phyloP scores from a whole-genome alignment of 2,888 invertebrate genomes.

The Teleiodes luculella region DNA sequence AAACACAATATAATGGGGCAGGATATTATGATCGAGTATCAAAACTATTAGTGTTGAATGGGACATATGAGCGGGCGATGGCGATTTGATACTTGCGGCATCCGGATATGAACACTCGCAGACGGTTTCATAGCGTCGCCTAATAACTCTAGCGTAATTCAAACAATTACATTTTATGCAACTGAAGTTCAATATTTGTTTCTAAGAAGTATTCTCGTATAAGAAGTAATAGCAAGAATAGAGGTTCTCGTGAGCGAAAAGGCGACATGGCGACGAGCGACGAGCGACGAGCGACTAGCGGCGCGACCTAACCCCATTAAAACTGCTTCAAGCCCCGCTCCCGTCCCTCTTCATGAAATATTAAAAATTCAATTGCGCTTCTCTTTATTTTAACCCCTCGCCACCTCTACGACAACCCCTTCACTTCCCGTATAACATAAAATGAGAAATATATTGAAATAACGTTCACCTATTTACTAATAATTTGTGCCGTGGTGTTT shows the following conservation, averaged over 20 bases:
- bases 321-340: slow-evolving; percentile 57
- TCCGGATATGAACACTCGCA: slow-evolving; percentile 15
- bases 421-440: slow-evolving; percentile 68
- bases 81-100: slow-evolving; percentile 35
- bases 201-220: neutral
- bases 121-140: neutral
- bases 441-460: slow-evolving; percentile 78
- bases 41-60: slow-evolving; percentile 67
- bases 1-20: slow-evolving; percentile 65
- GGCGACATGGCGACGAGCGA: neutral
- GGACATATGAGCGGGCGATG: slow-evolving; percentile 32
- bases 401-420: slow-evolving; percentile 56
- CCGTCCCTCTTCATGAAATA: slow-evolving; percentile 77
- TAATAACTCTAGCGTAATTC: neutral
- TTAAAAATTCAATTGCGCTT: slow-evolving; percentile 79
- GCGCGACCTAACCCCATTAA: slow-evolving; percentile 65
- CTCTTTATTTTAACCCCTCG: slow-evolving; percentile 77
- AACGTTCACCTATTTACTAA: slow-evolving; percentile 75
- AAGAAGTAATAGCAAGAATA: neutral
- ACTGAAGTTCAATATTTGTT: no score
- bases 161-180: neutral
- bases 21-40: slow-evolving; percentile 71
- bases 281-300: neutral
- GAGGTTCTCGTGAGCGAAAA: neutral
- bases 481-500: slow-evolving; percentile 58